Evolutionary conservation across 1,140 invertebrate genomes (phyloP), one percentile per base, ranked within the genome.

Genomic region (Aporrectodea caliginosa): DNA sequence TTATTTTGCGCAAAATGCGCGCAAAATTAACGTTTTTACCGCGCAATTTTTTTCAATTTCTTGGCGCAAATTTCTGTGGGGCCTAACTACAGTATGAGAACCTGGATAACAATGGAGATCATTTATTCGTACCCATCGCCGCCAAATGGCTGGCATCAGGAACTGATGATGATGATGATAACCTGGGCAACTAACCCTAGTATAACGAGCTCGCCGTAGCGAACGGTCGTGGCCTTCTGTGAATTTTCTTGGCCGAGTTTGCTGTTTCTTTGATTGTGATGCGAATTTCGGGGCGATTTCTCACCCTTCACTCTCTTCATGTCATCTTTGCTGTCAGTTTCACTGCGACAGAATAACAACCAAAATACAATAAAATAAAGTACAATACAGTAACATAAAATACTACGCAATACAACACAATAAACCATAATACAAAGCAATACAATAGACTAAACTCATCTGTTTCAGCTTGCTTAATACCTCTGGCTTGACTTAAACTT

Each of bases 251-350:
- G 43, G 22, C 43, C 43, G 6, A 58, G 43, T 58, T 58, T 58
- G 43, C 43, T 58, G 43, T 58, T 58, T 58, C 43, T 58, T 58
- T 58, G 43, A 58, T 58, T 58, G 22, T 58, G 43, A 58, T 58
- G 43, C 6, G 43, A 58, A 58, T 58, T 58, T 58, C 43, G 6
- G 22, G 43, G 43, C 6, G 43, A 58, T 58, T 58, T 58, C 43
- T 58, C 43, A 58, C 43, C 43, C 22, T 58, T 58, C 22, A 22
- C 22, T 58, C 22, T 58, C 22, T 58, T 58, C 43, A 58, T 12
- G 22, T 58, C 43, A 6, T 58, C 43, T 58, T 22, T 58, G 43
- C 43, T 22, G 6, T 58, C 43, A 58, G 43, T 12, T 12, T 58
- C 43, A 12, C 43, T 58, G 22, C n/a, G 43, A 58, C 6, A 58